Evolutionary conservation across 1,140 invertebrate genomes (phyloP).

Genomic region (Scaptomyza pallida): DNA sequence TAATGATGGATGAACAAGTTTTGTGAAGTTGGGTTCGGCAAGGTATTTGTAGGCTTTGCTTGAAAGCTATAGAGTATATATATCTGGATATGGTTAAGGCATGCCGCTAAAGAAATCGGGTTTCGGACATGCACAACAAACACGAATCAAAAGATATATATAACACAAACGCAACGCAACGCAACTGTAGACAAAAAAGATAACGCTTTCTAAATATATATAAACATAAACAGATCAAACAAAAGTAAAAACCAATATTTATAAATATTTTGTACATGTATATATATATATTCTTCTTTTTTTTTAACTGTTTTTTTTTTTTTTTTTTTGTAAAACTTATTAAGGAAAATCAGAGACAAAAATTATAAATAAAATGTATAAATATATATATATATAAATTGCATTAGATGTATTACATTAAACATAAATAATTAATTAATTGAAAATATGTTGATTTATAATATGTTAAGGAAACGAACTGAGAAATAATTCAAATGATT

Average conservation of each 20-base stretch:
- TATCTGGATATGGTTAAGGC: slow-evolving; percentile 15
- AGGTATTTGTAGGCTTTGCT: slow-evolving; percentile 1
- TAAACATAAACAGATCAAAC: slow-evolving; percentile 38
- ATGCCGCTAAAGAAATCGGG: slow-evolving; percentile 35
- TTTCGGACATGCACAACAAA: slow-evolving; percentile 45
- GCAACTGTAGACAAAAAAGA: slow-evolving; percentile 37
- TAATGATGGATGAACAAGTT: too few species aligned
- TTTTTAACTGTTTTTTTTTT: slow-evolving; percentile 50
- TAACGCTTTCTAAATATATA: too few species aligned
- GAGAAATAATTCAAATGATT: slow-evolving; percentile 18
- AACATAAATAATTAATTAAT: slow-evolving; percentile 54
- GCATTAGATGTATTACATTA: slow-evolving; percentile 64
- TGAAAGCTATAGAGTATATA: not conserved
- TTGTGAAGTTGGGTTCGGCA: too few species aligned
- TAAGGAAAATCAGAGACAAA: slow-evolving; percentile 71
- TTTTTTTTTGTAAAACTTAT: slow-evolving; percentile 62
- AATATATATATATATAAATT: slow-evolving; percentile 40
- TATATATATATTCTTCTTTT: slow-evolving; percentile 70
- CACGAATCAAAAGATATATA: slow-evolving; percentile 8
- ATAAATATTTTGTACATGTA: slow-evolving; percentile 50
- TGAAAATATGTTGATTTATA: slow-evolving; percentile 21
- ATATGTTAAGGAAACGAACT: slow-evolving; percentile 55
- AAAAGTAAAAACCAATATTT: slow-evolving; percentile 75
- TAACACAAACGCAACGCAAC: slow-evolving; percentile 19
- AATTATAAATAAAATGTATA: slow-evolving; percentile 59